Base-by-base conservation (phyloP, 30 jellyfish, hydroid and myxozoan genomes). In the Euphysa ruthae region DNA sequence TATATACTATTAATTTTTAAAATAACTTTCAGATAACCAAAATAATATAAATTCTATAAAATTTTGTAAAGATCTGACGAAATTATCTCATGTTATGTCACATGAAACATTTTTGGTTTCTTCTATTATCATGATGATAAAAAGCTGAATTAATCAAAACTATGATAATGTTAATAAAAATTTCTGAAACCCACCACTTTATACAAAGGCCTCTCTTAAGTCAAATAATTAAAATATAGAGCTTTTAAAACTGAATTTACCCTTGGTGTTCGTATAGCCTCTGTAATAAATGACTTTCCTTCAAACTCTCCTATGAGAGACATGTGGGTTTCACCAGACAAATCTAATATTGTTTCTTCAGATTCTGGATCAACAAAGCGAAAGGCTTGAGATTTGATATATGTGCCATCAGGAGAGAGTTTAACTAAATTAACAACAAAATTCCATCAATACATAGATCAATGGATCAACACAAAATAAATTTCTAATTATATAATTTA, bases 241-340 rank as follows among this genome's bases (percentile, higher is more conserved):
- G 18, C 18, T 2, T 46, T 4, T 10, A 5, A 46, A 8, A 46
- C 18, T n/a, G 23, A 2, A 50, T 6, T 1, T 49, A 68, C 80
- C 77, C 80, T 49, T 7, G 74, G 80, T 21, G 80, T 68, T 6
- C 54, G 15, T 24, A 68, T 68, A 4, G 55, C 51, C 18, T 68
- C 54, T 42, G 74, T 68, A 21, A 18, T 20, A 34, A 68, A 22
- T 12, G 74, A 68, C 34, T 68, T 44, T 6, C 55, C 80, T 1
- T 30, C 60, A 21, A 68, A 68, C 32, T 68, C 69, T 0, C 80
- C 80, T 21, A 28, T 32, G 50, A 27, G 51, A 29, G 49, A 50
- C 5, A 19, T 8, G 16, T 42, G 51, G 14, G 49, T 25, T 44
- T 7, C 19, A 10, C 69, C 80, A 25, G 44, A 43, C 24, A 68